These are phyloP conservation scores for Ernsta delagoae DNA, from an alignment of 2,888 invertebrate genomes.

Conservation along the genomic window DNA sequence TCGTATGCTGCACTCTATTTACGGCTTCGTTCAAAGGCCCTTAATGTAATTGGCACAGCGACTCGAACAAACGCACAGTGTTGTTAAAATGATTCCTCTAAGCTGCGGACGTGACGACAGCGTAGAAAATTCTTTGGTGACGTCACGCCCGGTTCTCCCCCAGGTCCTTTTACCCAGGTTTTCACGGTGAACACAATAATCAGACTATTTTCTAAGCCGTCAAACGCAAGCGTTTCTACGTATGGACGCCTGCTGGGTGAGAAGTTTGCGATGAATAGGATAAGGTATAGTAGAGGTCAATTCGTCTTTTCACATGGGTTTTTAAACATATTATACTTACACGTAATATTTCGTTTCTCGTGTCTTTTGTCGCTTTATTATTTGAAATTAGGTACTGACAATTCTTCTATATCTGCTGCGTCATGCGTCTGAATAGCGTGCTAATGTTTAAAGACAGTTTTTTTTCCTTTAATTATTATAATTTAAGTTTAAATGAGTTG, in stretches of 20 bases:
- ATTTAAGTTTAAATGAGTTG: no score
- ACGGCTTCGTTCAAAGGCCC: conserved; percentile 1
- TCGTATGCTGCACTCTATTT: conserved; percentile 20
- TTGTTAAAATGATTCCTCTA: conserved; percentile 34
- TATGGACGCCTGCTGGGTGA: conserved; percentile 21
- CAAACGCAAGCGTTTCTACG: conserved; percentile 16
- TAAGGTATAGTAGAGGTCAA: neutral
- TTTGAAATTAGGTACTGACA: no score
- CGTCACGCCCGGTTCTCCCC: conserved; percentile 28
- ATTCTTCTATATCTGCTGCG: no score
- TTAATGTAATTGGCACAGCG: conserved; percentile 32
- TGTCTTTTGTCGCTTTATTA: no score
- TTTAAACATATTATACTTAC: neutral
- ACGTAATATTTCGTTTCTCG: no score
- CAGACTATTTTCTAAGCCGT: conserved; percentile 10
- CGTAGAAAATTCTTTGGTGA: conserved; percentile 23
- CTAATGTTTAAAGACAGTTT: no score
- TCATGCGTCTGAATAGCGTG: no score
- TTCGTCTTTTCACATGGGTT: neutral
- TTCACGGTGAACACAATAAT: conserved; percentile 23
- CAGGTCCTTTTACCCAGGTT: conserved; percentile 21
- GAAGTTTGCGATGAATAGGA: conserved; percentile 1
- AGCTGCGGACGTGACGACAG: conserved; percentile 22
- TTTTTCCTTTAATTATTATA: no score
- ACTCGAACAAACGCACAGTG: conserved; percentile 17